Base-by-base conservation (phyloP, 2,888 invertebrate species). In the Apocheima hispidaria region DNA sequence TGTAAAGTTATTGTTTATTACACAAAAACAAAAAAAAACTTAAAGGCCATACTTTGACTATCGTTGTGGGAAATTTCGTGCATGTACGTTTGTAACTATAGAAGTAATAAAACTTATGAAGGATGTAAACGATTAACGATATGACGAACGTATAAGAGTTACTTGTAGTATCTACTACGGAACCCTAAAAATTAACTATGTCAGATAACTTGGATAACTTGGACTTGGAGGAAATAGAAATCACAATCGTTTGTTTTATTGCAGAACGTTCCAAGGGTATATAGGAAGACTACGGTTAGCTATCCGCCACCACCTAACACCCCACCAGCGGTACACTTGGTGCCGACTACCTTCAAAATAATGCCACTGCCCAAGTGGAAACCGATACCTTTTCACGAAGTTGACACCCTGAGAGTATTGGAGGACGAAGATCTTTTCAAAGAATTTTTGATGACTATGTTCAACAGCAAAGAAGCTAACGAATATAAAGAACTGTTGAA, bases 371-470 rank as follows among this genome's bases (percentile, higher is more conserved):
- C 35, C 2, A 69, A 63, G 1, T 51, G 69, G 40, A 64, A 66
- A 10, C 69, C 75, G 1, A 60, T 69, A 30, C 63, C 75, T 2
- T 67, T 75, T 4, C 33, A 43, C 4, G 28, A n/a, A 48, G 49
- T 28, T 0, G 77, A 77, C 2, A 44, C 62, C 7, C 50, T 83
- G 1, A 74, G 81, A 57, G 68, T 69, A 2, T 33, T 77, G 2
- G 62, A 78, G 2, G 77, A 83, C 12, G 71, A 75, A 2, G 44
- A 73, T 5, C 43, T 81, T 3, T 82, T 87, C 54, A 75, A 78
- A 60, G 79, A 84, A 28, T 84, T 86, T 58, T 54, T 86, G 10
- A 48, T 59, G 28, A 80, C 83, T 0, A 78, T 86, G 75, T 85
- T 86, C 54, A 69, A 65, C n/a, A 78, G 76, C 26, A 71, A 81